phyloP scores from a whole-genome alignment of 2,888 invertebrate genomes.

The Drosophila sordidula region DNA sequence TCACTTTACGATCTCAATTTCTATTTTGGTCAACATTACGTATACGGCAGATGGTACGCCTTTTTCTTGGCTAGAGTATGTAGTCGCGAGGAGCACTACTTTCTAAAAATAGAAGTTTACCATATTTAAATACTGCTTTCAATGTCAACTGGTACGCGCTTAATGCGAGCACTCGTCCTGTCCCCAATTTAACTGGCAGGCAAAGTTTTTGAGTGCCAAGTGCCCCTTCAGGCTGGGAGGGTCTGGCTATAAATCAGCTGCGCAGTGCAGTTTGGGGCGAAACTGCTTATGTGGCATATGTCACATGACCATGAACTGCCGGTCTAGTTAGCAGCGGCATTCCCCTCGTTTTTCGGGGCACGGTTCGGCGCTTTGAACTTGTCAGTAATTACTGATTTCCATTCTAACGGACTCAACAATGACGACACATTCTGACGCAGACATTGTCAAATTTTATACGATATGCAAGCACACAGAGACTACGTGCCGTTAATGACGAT shows the following conservation, averaged over 20 bases:
- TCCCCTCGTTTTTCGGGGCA: conserved; percentile 1
- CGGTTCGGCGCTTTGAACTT: conserved; percentile 44
- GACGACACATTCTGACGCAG: conserved; percentile 35
- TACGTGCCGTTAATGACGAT: conserved; percentile 35
- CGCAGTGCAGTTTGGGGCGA: conserved; percentile 44
- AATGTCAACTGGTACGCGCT: conserved; percentile 65
- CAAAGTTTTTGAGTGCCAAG: conserved; percentile 59
- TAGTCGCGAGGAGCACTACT: background rate
- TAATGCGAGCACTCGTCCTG: conserved; percentile 19
- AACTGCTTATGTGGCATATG: conserved; percentile 50
- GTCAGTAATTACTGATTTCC: conserved; percentile 23
- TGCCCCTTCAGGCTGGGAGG: conserved; percentile 18
- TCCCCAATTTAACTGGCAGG: conserved; percentile 23
- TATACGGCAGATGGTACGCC: conserved; percentile 14
- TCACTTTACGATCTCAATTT: conserved; percentile 6
- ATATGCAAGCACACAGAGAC: conserved; percentile 6
- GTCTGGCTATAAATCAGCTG: conserved; percentile 48
- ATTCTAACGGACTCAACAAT: conserved; percentile 16
- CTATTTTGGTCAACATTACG: conserved; percentile 31
- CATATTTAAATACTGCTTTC: conserved; percentile 56
- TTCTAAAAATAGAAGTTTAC: conserved; percentile 56
- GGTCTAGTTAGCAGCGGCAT: conserved; percentile 30
- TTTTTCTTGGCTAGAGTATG: conserved; percentile 7
- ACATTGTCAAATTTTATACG: conserved; percentile 1
- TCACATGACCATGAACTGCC: conserved; percentile 57